Conservation (phyloP, 1,140 invertebrate genomes). For the Phortica variegata region DNA sequence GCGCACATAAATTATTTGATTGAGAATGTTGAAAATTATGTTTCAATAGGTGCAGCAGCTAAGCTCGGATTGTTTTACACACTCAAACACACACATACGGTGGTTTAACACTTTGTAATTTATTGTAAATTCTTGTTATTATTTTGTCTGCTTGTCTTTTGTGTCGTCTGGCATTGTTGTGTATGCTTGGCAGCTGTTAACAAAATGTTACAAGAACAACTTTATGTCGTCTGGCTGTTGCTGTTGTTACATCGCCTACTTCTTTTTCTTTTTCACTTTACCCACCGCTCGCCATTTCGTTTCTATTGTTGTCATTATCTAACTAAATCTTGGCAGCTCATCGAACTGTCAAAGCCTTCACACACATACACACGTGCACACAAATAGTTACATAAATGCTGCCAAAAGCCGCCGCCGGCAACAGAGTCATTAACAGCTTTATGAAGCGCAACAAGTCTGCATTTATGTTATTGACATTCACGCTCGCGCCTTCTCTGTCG, state of each 20-base stretch:
- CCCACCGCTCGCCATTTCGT: slow-evolving; percentile 29
- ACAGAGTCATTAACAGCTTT: slow-evolving; percentile 8
- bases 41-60: too few species aligned
- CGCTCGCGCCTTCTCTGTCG: too few species aligned
- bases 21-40: too few species aligned
- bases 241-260: slow-evolving; percentile 12
- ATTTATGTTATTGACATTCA: too few species aligned
- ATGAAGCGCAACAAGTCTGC: too few species aligned
- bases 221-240: slow-evolving; percentile 12
- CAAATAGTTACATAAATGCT: slow-evolving; percentile 7
- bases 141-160: not conserved
- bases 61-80: too few species aligned
- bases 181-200: slow-evolving; percentile 38
- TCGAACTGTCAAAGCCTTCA: slow-evolving; percentile 33
- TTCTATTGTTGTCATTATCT: too few species aligned
- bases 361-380: too few species aligned
- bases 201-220: slow-evolving; percentile 50
- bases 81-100: slow-evolving; percentile 19
- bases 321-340: slow-evolving; percentile 27
- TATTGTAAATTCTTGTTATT: slow-evolving; percentile 34
- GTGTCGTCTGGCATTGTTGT: slow-evolving; percentile 7
- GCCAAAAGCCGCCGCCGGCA: slow-evolving; percentile 21
- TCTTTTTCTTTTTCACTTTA: slow-evolving; percentile 8
- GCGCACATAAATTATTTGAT: too few species aligned
- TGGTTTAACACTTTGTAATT: slow-evolving; percentile 48